Evolutionary conservation across 2,113 vertebrate species (phyloP), one percentile per base, ranked within the genome.

Genomic region (Neolamprologus caudopunctatus): DNA sequence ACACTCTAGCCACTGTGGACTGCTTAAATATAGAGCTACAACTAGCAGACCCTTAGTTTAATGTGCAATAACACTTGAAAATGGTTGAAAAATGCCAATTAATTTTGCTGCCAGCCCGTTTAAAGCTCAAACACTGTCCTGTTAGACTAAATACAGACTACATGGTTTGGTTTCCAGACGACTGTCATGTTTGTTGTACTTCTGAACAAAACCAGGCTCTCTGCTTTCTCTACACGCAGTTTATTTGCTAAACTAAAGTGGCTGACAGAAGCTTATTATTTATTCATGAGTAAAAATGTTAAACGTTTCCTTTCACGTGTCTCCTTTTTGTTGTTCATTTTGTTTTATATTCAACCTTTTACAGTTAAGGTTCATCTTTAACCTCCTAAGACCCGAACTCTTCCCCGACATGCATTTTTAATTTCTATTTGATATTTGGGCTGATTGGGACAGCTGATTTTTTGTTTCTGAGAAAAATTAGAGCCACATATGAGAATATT

Each of bases 351-450:
- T 75, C 24, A 37, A 53, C 42, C 55, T 16, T 66, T 71, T 8
- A 40, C 37, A 40, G 66, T 54, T 54, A 71, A 24, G 40, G 13
- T 1, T 58, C 21, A 31, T 11, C 31, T 57, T 35, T 42, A 53
- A 53, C 51, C 3, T 53, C 51, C 51, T 53, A 21, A 53, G 51
- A 0, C 51, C 51, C 0, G 51, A 53, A 53, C 51, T 53, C 51
- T 53, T 53, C 51, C 51, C 0, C 50, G 0, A 0, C 5, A 53
- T 21, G 51, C 19, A 21, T 53, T 11, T 53, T 21, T 21, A 21
- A 21, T 21, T 53, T 53, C 19, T 53, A 0, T 53, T 53, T 53
- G 51, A 21, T 53, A 53, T 11, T 53, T 53, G 19, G 51, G 51
- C 19, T 21, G 51, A 53, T 11, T 53, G 51, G 19, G n/a, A 12